Conservation (phyloP, 2,888 invertebrate species). For the Microctonus brassicae region DNA sequence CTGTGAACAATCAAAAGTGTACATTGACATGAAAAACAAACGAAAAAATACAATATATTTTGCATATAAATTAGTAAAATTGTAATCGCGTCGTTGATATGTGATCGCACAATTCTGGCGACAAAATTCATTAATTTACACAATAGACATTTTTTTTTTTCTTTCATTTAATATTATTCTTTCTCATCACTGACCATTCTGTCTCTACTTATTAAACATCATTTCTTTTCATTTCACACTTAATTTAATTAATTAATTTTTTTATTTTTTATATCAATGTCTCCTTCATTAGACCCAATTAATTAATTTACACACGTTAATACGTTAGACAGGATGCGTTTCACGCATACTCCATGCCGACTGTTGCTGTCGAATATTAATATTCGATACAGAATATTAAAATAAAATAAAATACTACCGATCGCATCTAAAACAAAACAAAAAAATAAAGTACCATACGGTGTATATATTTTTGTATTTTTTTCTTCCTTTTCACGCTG, state of each 20-base stretch:
- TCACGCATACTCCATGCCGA: conserved; percentile 19
- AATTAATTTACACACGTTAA: conserved; percentile 29
- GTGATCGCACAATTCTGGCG: conserved; percentile 34
- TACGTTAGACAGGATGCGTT: conserved; percentile 7
- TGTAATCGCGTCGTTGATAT: conserved; percentile 45
- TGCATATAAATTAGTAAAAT: background rate
- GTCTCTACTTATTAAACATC: background rate
- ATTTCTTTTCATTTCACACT: conserved; percentile 2
- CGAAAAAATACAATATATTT: background rate
- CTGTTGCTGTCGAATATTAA: background rate
- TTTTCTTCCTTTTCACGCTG: conserved; percentile 11
- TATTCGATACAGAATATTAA: background rate
- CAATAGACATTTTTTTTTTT: background rate
- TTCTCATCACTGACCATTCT: background rate
- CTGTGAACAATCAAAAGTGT: background rate
- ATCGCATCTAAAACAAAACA: too few relatives aligned
- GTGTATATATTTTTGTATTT: too few relatives aligned
- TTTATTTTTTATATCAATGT: conserved; percentile 19
- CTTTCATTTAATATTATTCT: conserved; percentile 4
- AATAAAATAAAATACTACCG: background rate
- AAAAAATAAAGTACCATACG: too few relatives aligned
- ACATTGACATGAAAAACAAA: background rate
- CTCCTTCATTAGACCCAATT: conserved; percentile 23
- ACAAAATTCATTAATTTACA: conserved; percentile 4
- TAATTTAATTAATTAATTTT: conserved; percentile 12